phyloP scores from a whole-genome alignment of 1,140 invertebrate genomes.

The Dinothrombium tinctorium region DNA sequence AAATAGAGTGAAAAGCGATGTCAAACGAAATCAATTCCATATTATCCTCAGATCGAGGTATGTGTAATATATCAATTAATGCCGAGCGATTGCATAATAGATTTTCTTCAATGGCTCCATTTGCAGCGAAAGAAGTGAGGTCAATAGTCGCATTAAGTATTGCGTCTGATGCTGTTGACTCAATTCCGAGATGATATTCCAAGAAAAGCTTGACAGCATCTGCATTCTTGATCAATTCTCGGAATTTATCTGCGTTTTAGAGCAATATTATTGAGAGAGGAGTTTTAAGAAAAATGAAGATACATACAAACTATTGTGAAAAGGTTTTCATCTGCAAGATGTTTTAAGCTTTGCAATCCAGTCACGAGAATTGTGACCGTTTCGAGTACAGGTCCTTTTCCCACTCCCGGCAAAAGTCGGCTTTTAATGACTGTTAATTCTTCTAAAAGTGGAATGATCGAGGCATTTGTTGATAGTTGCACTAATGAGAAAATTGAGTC shows the following conservation, averaged over 20 bases:
- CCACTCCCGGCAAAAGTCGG: too few species aligned
- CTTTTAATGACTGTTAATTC: neutral
- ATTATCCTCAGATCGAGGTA: neutral
- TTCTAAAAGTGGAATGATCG: neutral
- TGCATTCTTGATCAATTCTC: slow-evolving; percentile 3
- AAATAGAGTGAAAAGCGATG: slow-evolving; percentile 1
- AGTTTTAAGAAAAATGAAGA: neutral
- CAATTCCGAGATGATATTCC: slow-evolving; percentile 4
- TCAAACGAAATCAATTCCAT: neutral
- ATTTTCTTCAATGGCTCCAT: neutral
- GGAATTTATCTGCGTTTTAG: slow-evolving; percentile 5
- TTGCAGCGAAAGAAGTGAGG: slow-evolving; percentile 7
- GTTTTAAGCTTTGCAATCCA: slow-evolving; percentile 1
- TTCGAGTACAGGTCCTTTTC: too few species aligned
- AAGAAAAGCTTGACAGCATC: slow-evolving; percentile 8
- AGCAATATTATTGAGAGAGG: neutral
- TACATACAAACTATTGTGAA: slow-evolving; percentile 9
- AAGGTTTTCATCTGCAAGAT: neutral
- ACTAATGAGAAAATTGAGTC: too few species aligned
- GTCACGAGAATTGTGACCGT: neutral
- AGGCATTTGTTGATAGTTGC: neutral
- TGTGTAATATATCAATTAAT: slow-evolving; percentile 1
- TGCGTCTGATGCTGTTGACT: neutral
- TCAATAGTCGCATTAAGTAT: slow-evolving; percentile 9
- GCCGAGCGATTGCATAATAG: slow-evolving; percentile 6